Evolutionary conservation across 2,113 vertebrate species (phyloP).

Genomic region (Lagopus muta): DNA sequence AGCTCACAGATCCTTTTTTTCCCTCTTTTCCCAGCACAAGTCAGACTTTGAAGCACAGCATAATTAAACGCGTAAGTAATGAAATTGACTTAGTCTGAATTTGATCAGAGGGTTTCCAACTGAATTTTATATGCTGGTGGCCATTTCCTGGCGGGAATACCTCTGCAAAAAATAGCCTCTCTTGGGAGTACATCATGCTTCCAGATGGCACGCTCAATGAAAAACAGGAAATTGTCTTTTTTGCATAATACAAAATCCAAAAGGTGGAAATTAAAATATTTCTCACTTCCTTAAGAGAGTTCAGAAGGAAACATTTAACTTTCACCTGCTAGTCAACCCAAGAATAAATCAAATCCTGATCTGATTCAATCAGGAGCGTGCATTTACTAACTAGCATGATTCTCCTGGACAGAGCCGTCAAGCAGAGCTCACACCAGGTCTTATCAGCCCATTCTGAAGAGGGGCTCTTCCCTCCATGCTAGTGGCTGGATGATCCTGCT

Average conservation of each 20-base stretch:
- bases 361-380: neutral
- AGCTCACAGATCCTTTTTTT: neutral
- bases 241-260: constrained; percentile 31
- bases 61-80: neutral
- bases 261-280: constrained; percentile 16
- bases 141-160: neutral
- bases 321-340: neutral
- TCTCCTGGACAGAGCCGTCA: neutral
- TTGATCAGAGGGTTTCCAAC: neutral
- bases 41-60: neutral
- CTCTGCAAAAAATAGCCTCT: constrained; percentile 4
- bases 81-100: neutral
- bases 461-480: neutral
- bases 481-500: neutral
- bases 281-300: neutral
- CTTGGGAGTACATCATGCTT: constrained; percentile 20
- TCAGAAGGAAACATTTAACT: neutral
- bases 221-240: constrained; percentile 45
- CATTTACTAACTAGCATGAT: neutral
- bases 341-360: neutral
- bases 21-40: neutral
- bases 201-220: constrained; percentile 40
- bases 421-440: neutral
- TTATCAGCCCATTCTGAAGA: neutral
- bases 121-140: neutral